Percentiles rank a stretch among this genome's conserved stretches.
Conservation (phyloP, 2,113 vertebrate genomes). For the Trochalopteron elliotii region DNA sequence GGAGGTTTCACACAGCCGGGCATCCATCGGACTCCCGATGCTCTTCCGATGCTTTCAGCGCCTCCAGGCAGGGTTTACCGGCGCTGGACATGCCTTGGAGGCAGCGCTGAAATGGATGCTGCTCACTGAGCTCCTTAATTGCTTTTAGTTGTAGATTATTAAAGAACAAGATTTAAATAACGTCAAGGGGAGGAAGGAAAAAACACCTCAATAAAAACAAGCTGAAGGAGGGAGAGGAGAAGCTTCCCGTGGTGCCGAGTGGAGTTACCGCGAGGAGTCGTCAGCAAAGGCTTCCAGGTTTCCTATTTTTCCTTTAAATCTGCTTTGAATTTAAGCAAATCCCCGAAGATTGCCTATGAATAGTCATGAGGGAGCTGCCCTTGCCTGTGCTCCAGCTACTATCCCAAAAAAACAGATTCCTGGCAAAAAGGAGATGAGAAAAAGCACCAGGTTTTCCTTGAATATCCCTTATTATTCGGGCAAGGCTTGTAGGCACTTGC, state of each 20-base stretch:
- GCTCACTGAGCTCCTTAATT: slow-evolving; percentile 63
- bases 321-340: neutral
- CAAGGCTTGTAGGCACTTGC: slow-evolving; percentile 7
- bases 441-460: slow-evolving; percentile 34
- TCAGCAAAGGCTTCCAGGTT: neutral
- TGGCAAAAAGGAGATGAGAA: slow-evolving; percentile 47
- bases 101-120: slow-evolving; percentile 9
- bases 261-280: neutral
- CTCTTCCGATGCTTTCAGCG: neutral
- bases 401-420: neutral
- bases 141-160: slow-evolving; percentile 55
- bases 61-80: neutral
- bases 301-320: neutral
- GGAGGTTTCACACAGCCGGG: neutral
- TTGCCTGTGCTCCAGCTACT: neutral
- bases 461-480: slow-evolving; percentile 18
- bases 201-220: neutral
- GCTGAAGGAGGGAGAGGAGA: neutral
- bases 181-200: neutral
- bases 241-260: neutral
- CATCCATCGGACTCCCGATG: neutral
- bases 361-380: slow-evolving; percentile 7
- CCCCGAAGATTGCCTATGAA: neutral
- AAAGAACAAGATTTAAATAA: slow-evolving; percentile 51
- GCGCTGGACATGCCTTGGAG: neutral